phyloP scores from a whole-genome alignment of 2,888 invertebrate genomes.

The Phyllotreta striolata region DNA sequence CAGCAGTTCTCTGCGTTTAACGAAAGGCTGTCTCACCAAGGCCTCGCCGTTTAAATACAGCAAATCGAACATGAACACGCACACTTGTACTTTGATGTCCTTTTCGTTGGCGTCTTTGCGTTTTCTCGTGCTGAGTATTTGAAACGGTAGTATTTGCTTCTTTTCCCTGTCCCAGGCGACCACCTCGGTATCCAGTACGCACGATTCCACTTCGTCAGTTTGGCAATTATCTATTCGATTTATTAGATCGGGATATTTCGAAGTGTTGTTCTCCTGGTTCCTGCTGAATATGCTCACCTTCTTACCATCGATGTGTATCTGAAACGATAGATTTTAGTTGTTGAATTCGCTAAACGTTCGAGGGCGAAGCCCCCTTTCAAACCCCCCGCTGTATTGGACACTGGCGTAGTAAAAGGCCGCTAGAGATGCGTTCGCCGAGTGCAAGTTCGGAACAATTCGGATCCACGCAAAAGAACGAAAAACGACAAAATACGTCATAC shows the following conservation, averaged over 20 bases:
- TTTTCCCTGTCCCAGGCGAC: slow-evolving; percentile 94
- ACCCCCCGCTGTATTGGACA: too few species aligned
- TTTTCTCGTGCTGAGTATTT: slow-evolving; percentile 93
- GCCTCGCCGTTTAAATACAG: slow-evolving; percentile 89
- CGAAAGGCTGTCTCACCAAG: slow-evolving; percentile 80
- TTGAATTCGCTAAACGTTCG: not conserved
- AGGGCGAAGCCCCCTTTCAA: too few species aligned
- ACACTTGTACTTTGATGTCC: slow-evolving; percentile 81
- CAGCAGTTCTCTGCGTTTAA: slow-evolving; percentile 76
- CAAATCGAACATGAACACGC: slow-evolving; percentile 96
- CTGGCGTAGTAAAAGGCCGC: too few species aligned
- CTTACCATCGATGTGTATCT: slow-evolving; percentile 81
- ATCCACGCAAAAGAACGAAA: too few species aligned
- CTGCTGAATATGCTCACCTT: slow-evolving; percentile 87
- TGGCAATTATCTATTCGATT: slow-evolving; percentile 70
- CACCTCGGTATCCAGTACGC: slow-evolving; percentile 95
- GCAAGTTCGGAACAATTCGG: too few species aligned
- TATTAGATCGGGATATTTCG: slow-evolving; percentile 96
- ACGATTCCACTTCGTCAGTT: slow-evolving; percentile 71
- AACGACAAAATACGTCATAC: too few species aligned
- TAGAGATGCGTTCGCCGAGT: too few species aligned
- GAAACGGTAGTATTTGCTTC: slow-evolving; percentile 94
- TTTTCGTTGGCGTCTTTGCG: slow-evolving; percentile 83
- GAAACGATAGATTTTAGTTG: slow-evolving; percentile 37
- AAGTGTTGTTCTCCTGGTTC: slow-evolving; percentile 94